Evolutionary conservation across 2,797 vertebrate genomes (phyloP), one percentile per base, ranked within the genome.

Genomic region (Hippopotamyrus pictus): DNA sequence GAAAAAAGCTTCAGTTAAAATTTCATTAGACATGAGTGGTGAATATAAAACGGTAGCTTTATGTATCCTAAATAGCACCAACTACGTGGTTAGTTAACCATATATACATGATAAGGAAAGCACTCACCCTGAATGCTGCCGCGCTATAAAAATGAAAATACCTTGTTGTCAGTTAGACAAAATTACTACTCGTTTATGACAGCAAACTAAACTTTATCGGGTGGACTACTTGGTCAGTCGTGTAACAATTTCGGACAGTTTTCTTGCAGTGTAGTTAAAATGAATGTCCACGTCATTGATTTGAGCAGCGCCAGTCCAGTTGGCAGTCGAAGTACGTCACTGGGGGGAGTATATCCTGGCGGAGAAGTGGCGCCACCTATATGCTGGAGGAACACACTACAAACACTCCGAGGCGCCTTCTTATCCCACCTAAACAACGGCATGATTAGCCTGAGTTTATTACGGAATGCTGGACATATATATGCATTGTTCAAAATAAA

Each of bases 271-370:
- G 17, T 7, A 8, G 79, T 44, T 22, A 50, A 25, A 95, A 94
- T 93, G 94, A 92, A 96, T 92, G 92, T 95, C 95, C 95, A 96
- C 95, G 95, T 96, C 95, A 96, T 92, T 92, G 91, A 91, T 90
- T 73, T 92, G 88, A 92, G 88, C 62, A n/a, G 22, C 69, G 51
- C 89, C 37, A 48, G 46, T 88, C 37, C 89, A 57, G 88, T 50
- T 88, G 90, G 50, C 88, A 25, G 46, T 33, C 54, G 62, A 11
- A 14, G 17, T 11, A 57, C 25, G 62, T 69, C 54, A 84, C 8
- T 0, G 25, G 76, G 17, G 25, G 12, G 8, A 3, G 9, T 19
- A 7, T 22, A 9, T 11, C 17, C 62, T 11, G 59, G n/a, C 62
- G 0, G 1, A 54, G 5, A 0, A 89, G 57, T 89, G 92, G 92